Conservation (phyloP, 1,140 invertebrate species). For the Orchesella cincta region DNA sequence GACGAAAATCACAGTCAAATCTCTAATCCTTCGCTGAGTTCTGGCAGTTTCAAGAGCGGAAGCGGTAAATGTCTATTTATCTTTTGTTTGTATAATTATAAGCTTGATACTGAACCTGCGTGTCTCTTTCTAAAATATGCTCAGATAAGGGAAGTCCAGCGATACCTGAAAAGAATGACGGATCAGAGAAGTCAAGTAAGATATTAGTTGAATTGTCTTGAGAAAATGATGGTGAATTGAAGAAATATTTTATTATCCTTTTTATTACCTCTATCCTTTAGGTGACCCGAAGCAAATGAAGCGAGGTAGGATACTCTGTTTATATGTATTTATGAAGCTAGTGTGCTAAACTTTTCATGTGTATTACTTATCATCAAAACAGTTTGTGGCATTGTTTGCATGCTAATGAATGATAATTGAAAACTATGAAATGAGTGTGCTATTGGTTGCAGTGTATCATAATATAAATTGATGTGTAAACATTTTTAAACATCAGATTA, state of each 20-base stretch:
- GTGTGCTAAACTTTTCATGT: neutral
- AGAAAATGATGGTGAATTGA: neutral
- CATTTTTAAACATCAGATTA: conserved; percentile 68
- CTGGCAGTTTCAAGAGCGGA: conserved; percentile 12
- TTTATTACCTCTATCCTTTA: neutral
- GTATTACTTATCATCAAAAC: neutral
- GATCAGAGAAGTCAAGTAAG: neutral
- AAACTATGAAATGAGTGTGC: neutral
- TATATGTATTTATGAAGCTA: neutral
- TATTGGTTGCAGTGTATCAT: neutral
- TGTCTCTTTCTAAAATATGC: neutral
- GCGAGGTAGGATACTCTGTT: neutral
- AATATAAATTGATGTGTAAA: conserved; percentile 15
- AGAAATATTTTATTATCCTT: neutral
- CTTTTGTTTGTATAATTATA: neutral
- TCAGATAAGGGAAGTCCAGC: neutral
- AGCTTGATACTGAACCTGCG: no score
- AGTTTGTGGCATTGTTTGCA: neutral
- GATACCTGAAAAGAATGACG: neutral
- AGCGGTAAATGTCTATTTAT: neutral
- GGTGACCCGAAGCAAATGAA: conserved; percentile 29
- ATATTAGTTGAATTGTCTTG: neutral
- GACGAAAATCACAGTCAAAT: conserved; percentile 40
- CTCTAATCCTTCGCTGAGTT: conserved; percentile 40
- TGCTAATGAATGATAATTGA: no score